Percentiles rank a stretch among this genome's conserved stretches.
These are phyloP conservation scores for Chloropsis cyanopogon DNA, from an alignment of 2,113 vertebrate genomes.

Conservation along the genomic window DNA sequence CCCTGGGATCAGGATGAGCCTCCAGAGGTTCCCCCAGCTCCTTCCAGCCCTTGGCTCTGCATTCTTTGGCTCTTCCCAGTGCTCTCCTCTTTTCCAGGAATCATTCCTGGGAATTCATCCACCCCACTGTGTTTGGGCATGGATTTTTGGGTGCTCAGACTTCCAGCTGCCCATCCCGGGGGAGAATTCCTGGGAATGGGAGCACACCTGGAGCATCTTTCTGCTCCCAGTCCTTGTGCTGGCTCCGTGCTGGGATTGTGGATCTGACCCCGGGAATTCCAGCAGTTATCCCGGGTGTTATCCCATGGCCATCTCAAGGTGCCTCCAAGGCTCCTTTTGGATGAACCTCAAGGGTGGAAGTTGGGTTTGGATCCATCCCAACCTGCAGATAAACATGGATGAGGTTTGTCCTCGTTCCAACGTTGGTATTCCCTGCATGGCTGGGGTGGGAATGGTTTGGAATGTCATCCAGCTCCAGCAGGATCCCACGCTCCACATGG, in stretches of 20 bases:
- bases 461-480: not conserved
- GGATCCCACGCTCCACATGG: rapidly evolving
- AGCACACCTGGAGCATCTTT: not conserved
- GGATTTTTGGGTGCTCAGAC: not conserved
- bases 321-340: not conserved
- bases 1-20: not conserved
- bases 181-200: not conserved
- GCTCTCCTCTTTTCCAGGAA: rapidly evolving
- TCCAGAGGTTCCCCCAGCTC: not conserved
- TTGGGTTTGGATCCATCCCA: not conserved
- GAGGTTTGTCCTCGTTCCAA: too few relatives aligned
- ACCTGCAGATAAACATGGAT: rapidly evolving
- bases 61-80: not conserved
- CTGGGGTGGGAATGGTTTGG: not conserved
- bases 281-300: not conserved
- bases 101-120: not conserved
- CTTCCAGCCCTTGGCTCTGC: not conserved
- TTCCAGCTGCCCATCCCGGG: not conserved
- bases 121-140: rapidly evolving
- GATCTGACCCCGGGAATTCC: not conserved
- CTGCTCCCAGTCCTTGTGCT: rapidly evolving
- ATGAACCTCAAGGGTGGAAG: not conserved
- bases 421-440: rapidly evolving
- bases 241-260: not conserved
- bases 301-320: not conserved